Conservation (phyloP, 2,888 invertebrate species). For the Itoplectis maculator region DNA sequence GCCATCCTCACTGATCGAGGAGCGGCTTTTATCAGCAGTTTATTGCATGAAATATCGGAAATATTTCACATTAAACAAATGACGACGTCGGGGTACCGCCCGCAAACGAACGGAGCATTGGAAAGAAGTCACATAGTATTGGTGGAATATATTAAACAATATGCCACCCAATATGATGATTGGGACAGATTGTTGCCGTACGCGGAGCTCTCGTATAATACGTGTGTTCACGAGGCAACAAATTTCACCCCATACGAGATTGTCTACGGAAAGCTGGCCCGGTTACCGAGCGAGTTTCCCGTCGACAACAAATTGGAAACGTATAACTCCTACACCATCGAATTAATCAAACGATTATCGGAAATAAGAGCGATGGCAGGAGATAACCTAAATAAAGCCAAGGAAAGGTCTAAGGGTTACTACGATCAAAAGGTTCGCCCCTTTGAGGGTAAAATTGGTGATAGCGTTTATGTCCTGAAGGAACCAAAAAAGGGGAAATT, state of each 20-base stretch:
- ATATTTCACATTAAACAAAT: slow-evolving; percentile 24
- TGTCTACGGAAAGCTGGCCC: slow-evolving; percentile 43
- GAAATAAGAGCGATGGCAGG: not conserved
- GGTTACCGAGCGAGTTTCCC: slow-evolving; percentile 34
- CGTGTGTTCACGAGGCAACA: slow-evolving; percentile 57
- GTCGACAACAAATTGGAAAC: not conserved
- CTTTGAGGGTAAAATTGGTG: slow-evolving; percentile 25
- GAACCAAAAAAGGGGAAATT: slow-evolving; percentile 47
- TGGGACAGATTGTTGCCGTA: slow-evolving; percentile 61
- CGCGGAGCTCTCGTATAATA: slow-evolving; percentile 63
- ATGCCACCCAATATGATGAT: slow-evolving; percentile 40
- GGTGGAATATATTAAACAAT: not conserved
- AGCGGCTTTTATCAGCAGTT: slow-evolving; percentile 32
- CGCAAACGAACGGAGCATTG: not conserved
- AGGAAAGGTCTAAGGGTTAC: not conserved
- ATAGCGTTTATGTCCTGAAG: slow-evolving; percentile 30
- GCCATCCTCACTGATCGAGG: slow-evolving; percentile 54
- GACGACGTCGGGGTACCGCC: not conserved
- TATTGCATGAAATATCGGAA: slow-evolving; percentile 44
- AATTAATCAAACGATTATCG: not conserved
- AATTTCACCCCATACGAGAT: slow-evolving; percentile 60
- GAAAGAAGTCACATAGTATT: not conserved
- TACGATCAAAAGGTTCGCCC: slow-evolving; percentile 24
- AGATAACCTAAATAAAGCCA: not conserved
- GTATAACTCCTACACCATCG: not conserved